A percentile compares a stretch with the other conserved stretches of the same genome.
Conservation (phyloP, 1,140 invertebrate genomes). For the Drosophila ambigua region DNA sequence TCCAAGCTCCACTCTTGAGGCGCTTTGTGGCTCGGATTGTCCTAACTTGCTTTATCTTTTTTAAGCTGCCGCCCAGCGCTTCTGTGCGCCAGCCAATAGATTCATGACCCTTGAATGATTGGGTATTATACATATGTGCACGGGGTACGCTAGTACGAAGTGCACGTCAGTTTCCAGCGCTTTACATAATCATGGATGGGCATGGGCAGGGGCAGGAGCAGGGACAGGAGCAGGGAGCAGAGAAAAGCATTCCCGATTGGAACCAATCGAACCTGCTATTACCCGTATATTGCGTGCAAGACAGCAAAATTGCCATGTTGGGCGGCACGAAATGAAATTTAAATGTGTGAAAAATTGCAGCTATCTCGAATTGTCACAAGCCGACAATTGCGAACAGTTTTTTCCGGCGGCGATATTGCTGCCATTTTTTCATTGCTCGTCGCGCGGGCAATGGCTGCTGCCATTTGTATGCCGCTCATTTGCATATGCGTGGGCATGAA, state of each 20-base stretch:
- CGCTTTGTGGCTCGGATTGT: too few species aligned
- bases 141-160: too few species aligned
- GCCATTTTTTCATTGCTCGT: conserved; percentile 5
- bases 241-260: neutral
- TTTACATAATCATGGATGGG: too few species aligned
- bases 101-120: too few species aligned
- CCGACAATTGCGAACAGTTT: conserved; percentile 34
- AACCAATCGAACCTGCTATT: conserved; percentile 33
- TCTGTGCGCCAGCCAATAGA: too few species aligned
- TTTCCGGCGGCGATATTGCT: neutral
- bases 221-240: too few species aligned
- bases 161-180: too few species aligned
- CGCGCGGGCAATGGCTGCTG: conserved; percentile 5
- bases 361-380: conserved; percentile 19
- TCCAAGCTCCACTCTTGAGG: too few species aligned
- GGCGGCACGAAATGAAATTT: conserved; percentile 35
- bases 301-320: neutral
- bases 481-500: conserved; percentile 39
- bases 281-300: conserved; percentile 1
- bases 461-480: conserved; percentile 27
- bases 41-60: too few species aligned
- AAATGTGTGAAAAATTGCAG: conserved; percentile 42
- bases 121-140: too few species aligned
- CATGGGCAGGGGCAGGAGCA: too few species aligned
- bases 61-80: too few species aligned